phyloP scores from a whole-genome alignment of 2,113 vertebrate species.

The Xenopus tropicalis region UCB_Xtro_10.0 CM004445.2:120171501-120172000 shows the following conservation, averaged over 20 bases:
- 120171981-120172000: too few relatives aligned
- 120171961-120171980: too few relatives aligned
- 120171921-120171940: too few relatives aligned
- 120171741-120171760: not conserved
- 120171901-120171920: too few relatives aligned
- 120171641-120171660: not conserved
- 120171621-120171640: not conserved
- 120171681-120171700: not conserved
- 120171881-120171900: too few relatives aligned
- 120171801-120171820: not conserved
- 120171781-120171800: not conserved
- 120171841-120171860: too few relatives aligned
- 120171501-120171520: not conserved
- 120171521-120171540: not conserved
- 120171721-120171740: not conserved
- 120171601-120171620: not conserved
- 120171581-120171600: not conserved
- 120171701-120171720: not conserved
- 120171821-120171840: not conserved
- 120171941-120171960: too few relatives aligned
- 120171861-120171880: too few relatives aligned
- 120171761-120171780: not conserved
- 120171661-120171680: not conserved
- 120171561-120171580: not conserved
- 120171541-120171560: not conserved